Conservation (phyloP, 2,113 vertebrate species). For the Coreoperca whiteheadi region DNA sequence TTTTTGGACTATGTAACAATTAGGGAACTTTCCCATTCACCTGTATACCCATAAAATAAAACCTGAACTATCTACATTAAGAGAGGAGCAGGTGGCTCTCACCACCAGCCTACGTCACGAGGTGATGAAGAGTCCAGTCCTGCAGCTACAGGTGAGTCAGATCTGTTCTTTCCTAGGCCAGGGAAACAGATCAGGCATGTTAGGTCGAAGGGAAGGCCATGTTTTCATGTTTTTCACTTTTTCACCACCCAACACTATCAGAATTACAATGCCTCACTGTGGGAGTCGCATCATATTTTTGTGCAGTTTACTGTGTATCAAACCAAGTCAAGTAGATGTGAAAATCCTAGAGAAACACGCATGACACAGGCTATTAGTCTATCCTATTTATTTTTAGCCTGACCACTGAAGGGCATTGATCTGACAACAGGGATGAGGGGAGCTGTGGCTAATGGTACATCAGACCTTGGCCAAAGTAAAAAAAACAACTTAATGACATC, state of each 20-base stretch:
- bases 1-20: not conserved
- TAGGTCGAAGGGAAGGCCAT: not conserved
- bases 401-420: not conserved
- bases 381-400: not conserved
- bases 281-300: not conserved
- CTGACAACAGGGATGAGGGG: not conserved
- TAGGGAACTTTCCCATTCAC: not conserved
- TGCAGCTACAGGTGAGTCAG: not conserved
- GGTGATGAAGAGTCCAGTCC: not conserved
- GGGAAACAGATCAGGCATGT: not conserved
- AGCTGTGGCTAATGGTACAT: constrained; percentile 29
- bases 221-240: constrained; percentile 3
- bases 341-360: not conserved
- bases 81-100: not conserved
- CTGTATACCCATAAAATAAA: not conserved
- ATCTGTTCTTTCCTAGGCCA: not conserved
- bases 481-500: constrained; percentile 23
- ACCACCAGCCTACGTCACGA: not conserved
- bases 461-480: constrained; percentile 22
- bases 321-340: not conserved
- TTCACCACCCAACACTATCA: not conserved
- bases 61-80: not conserved
- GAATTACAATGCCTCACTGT: not conserved
- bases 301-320: not conserved
- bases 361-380: not conserved